Percentiles rank a stretch among this genome's conserved stretches.
phyloP scores from a whole-genome alignment of 1,140 invertebrate genomes.

The Hestina assimilis region DNA sequence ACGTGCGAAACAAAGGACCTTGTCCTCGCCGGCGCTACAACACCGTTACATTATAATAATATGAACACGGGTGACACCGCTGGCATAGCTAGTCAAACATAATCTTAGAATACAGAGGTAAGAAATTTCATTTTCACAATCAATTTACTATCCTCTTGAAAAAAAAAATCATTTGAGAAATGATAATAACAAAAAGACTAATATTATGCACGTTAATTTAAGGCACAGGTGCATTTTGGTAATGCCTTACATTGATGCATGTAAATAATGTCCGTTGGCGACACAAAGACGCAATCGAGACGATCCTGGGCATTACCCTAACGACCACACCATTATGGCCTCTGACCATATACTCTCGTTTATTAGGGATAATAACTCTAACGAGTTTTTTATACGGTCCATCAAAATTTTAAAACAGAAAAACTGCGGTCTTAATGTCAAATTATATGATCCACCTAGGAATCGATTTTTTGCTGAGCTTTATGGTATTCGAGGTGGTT shows the following conservation, averaged over 20 bases:
- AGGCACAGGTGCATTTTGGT: constrained; percentile 22
- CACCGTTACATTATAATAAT: constrained; percentile 3
- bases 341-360: constrained; percentile 62
- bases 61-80: too few species aligned
- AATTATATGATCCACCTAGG: constrained; percentile 53
- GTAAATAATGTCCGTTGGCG: constrained; percentile 41
- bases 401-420: constrained; percentile 49
- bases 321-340: constrained; percentile 58
- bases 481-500: constrained; percentile 21
- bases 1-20: too few species aligned
- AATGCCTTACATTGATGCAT: constrained; percentile 16
- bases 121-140: too few species aligned
- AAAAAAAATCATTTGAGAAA: not conserved
- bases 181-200: not conserved
- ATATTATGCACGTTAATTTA: not conserved
- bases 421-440: constrained; percentile 44
- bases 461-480: constrained; percentile 29
- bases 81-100: too few species aligned
- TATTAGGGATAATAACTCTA: constrained; percentile 70
- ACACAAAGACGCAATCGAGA: constrained; percentile 51
- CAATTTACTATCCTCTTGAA: not conserved
- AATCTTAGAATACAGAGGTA: too few species aligned
- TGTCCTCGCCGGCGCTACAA: too few species aligned
- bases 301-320: constrained; percentile 48
- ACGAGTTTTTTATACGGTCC: constrained; percentile 67